These are phyloP conservation scores for Plotosus lineatus DNA, from an alignment of 2,113 vertebrate species.

Conservation along the genomic window DNA sequence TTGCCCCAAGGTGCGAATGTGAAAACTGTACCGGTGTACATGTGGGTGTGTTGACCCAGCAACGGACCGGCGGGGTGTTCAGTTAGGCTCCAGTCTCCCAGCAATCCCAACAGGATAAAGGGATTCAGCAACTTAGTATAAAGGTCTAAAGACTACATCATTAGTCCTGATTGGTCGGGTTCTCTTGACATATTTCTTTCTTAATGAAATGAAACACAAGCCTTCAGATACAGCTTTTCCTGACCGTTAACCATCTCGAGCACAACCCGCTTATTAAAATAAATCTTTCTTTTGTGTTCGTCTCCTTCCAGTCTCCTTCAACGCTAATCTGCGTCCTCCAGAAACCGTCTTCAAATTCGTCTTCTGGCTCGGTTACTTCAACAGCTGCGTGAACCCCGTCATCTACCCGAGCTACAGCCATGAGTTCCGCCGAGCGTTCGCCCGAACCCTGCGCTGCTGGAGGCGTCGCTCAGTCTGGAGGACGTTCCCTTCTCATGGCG, in stretches of 20 bases:
- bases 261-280: neutral
- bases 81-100: too few species aligned
- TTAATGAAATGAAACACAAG: neutral
- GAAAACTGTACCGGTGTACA: too few species aligned
- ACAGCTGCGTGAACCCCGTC: constrained; percentile 97
- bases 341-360: constrained; percentile 89
- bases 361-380: constrained; percentile 98
- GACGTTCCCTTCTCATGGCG: constrained; percentile 23
- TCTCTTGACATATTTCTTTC: neutral
- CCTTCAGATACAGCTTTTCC: neutral
- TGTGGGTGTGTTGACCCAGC: too few species aligned
- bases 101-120: too few species aligned
- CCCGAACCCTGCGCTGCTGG: constrained; percentile 87
- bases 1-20: too few species aligned
- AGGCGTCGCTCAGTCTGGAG: constrained; percentile 58
- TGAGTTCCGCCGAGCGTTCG: constrained; percentile 95
- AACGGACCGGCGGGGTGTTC: too few species aligned
- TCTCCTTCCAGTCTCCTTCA: constrained; percentile 34
- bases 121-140: too few species aligned
- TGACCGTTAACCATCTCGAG: neutral
- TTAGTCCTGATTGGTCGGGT: neutral
- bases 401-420: constrained; percentile 98
- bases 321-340: constrained; percentile 80
- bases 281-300: neutral
- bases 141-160: neutral